These are phyloP conservation scores for Xyliphius kryptos DNA, from an alignment of 2,113 vertebrate genomes.

Conservation along the genomic window DNA sequence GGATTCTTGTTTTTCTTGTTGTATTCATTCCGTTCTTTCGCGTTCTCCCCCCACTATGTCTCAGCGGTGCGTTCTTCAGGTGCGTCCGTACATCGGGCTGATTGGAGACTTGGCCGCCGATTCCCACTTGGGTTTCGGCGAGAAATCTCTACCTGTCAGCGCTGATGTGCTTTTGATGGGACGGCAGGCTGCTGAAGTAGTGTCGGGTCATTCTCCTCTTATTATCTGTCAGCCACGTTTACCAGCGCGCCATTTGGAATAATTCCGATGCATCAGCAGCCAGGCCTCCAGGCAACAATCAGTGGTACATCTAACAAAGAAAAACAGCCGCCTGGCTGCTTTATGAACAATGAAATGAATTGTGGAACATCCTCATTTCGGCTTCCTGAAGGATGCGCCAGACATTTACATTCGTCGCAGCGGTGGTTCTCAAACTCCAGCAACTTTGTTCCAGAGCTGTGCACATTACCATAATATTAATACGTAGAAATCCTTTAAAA, in stretches of 20 bases:
- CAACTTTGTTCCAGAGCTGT: too few relatives aligned
- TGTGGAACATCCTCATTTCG: too few relatives aligned
- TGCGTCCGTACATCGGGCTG: conserved; percentile 54
- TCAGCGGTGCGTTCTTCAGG: conserved; percentile 52
- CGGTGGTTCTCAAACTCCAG: too few relatives aligned
- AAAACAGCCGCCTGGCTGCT: conserved; percentile 16
- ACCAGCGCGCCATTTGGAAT: conserved; percentile 47
- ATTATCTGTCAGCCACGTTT: conserved; percentile 48
- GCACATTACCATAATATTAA: too few relatives aligned
- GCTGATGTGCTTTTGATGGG: conserved; percentile 63
- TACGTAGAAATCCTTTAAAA: too few relatives aligned
- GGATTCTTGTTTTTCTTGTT: conserved; percentile 35
- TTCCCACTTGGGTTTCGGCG: conserved; percentile 57
- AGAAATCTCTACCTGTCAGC: conserved; percentile 60
- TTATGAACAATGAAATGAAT: conserved; percentile 4
- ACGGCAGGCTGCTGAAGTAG: conserved; percentile 47
- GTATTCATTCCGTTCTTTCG: conserved; percentile 27
- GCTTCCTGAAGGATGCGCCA: too few relatives aligned
- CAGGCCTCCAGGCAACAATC: conserved; percentile 9
- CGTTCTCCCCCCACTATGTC: neutral
- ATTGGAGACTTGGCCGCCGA: conserved; percentile 56
- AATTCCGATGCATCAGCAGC: conserved; percentile 44
- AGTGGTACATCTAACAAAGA: neutral
- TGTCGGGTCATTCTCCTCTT: conserved; percentile 61
- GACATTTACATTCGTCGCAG: too few relatives aligned